Base-by-base conservation (phyloP, 2,113 vertebrate genomes). In the Alouatta palliata region DNA sequence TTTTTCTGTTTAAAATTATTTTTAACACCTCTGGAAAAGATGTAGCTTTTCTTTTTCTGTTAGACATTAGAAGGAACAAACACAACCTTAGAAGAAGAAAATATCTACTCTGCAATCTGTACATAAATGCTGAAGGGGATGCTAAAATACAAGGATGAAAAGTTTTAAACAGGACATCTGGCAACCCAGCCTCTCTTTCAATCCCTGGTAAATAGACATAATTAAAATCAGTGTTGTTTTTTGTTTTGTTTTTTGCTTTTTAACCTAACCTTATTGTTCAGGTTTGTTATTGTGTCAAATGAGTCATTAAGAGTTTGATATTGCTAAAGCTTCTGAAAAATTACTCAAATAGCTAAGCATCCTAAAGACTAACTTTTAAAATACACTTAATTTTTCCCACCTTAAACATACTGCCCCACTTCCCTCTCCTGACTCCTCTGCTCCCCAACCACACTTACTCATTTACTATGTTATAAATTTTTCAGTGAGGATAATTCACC, bases 1-100 rank as follows among this genome's bases (percentile, higher is more conserved):
- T 83, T 86, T 77, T 35, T 75, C 77, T 92, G 35, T 43, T 86
- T 79, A 97, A 61, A 70, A 86, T 11, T 5, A 77, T 90, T 98
- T 97, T 40, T 66, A 70, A 64, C 19, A 49, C 4, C 87, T 90
- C 71, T 86, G 52, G 21, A 88, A 47, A 92, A 40, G 40, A 94
- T 49, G 32, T 66, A 25, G 56, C 13, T 54, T 86, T 97, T 91
- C 79, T 10, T 19, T 12, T 49, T 0, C 8, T 37, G 11, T 79
- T 61, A 35, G 25, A 85, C 8, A 7, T 54, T 35, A 56, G 30
- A 56, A 87, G 35, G 77, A 88, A 85, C 16, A 77, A 79, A n/a
- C 52, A 52, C 52, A 52, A 84, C 13, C 14, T 52, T n/a, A 61
- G n/a, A 56, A 87, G n/a, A 89, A 82, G 17, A 79, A 84, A 37